These are phyloP conservation scores for Popillia japonica DNA, from an alignment of 1,140 invertebrate genomes.

Conservation along the genomic window DNA sequence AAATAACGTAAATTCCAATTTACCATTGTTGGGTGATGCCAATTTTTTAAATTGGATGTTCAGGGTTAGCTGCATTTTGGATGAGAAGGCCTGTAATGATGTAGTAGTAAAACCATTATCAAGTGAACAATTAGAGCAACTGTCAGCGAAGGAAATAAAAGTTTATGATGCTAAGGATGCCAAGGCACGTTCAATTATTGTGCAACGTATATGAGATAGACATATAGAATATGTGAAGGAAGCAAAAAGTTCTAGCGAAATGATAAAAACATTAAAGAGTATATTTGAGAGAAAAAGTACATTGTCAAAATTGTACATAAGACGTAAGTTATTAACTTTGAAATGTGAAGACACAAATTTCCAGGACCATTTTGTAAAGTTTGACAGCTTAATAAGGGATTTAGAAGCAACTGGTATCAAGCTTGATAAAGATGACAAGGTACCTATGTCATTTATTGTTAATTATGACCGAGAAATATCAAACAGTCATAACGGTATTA, in stretches of 20 bases:
- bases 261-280: slow-evolving; percentile 32
- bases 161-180: not conserved
- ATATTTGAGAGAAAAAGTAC: slow-evolving; percentile 37
- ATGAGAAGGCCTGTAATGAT: slow-evolving; percentile 23
- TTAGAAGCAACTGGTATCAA: slow-evolving; percentile 25
- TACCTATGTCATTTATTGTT: slow-evolving; percentile 19
- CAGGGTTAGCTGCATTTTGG: slow-evolving; percentile 25
- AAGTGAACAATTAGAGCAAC: not conserved
- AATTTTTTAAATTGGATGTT: slow-evolving; percentile 37
- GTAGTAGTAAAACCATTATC: slow-evolving; percentile 8
- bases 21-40: not conserved
- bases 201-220: slow-evolving; percentile 2
- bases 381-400: slow-evolving; percentile 37
- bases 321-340: slow-evolving; percentile 4
- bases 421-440: slow-evolving; percentile 33
- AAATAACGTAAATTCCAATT: slow-evolving; percentile 4
- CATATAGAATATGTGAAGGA: slow-evolving; percentile 36
- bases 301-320: slow-evolving; percentile 29
- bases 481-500: slow-evolving; percentile 28
- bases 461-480: slow-evolving; percentile 18
- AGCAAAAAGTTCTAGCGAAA: slow-evolving; percentile 24
- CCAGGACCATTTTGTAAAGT: slow-evolving; percentile 28
- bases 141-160: not conserved
- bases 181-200: slow-evolving; percentile 32
- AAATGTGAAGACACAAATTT: slow-evolving; percentile 25